Evolutionary conservation across 2,888 invertebrate species (phyloP), one percentile per base, ranked within the genome.

Genomic region (Scaptomyza parva): DNA sequence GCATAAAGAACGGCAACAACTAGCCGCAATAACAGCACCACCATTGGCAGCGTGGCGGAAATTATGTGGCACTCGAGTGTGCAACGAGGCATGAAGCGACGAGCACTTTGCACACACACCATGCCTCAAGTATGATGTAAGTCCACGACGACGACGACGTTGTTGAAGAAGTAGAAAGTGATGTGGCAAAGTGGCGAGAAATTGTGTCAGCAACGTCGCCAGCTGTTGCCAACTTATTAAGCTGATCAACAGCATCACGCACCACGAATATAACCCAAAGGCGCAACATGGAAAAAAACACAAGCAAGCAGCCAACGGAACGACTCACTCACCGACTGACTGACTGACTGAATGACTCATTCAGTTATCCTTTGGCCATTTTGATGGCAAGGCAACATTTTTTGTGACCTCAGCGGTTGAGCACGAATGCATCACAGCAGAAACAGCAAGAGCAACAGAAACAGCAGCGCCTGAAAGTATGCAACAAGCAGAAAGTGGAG

Each of bases 51-150:
- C 54, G 39, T 61, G 68, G 68, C 63, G 72, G 65, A 77, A 69
- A 82, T 79, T 55, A 86, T 86, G 80, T 73, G 80, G 58, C 80
- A 78, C 69, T 80, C 67, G 70, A 76, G 76, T 73, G 70, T 59
- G 63, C 84, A 83, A 81, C 78, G 64, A 83, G 84, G 66, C 76
- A 79, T 83, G 60, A 69, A 61, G 74, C 65, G 59, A 69, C 47
- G 39, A 62, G 62, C 57, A 51, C 60, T 51, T 60, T 35, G 24
- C 54, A 40, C 35, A 35, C 59, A 35, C 59, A 51, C 39, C 22
- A 59, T 28, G 18, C 57, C 37, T 33, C 61, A 47, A 82, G 83
- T 61, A 77, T 79, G 75, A 70, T 70, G 76, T 63, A 70, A 80
- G 78, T 62, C 55, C 55, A 64, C 18, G 37, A 3, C 3, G 17